phyloP scores from a whole-genome alignment of 2,888 invertebrate species.

The Eupithecia subumbrata region DNA sequence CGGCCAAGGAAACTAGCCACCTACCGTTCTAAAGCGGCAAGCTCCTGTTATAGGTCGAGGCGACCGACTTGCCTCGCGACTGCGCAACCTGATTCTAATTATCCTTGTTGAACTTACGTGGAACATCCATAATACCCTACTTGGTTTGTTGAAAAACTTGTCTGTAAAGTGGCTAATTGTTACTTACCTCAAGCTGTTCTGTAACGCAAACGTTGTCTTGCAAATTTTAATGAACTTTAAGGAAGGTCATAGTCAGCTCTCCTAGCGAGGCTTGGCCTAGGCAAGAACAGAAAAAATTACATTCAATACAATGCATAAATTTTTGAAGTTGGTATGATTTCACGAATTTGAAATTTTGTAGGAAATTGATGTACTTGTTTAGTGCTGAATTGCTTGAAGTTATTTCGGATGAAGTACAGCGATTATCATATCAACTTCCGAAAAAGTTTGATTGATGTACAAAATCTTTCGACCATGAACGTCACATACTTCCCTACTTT shows the following conservation, averaged over 20 bases:
- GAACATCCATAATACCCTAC: slow-evolving; percentile 21
- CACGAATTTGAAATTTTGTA: not conserved
- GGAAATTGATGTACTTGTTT: not conserved
- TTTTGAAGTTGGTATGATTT: not conserved
- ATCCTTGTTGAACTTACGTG: slow-evolving; percentile 27
- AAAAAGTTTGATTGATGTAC: slow-evolving; percentile 7
- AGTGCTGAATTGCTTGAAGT: not conserved
- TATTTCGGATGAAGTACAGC: not conserved
- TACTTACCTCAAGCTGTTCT: not conserved
- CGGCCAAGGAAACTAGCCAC: slow-evolving; percentile 24
- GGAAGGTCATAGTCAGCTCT: not conserved
- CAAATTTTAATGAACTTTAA: not conserved
- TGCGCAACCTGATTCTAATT: slow-evolving; percentile 31
- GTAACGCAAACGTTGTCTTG: not conserved
- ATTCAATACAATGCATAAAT: not conserved
- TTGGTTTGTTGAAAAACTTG: slow-evolving; percentile 12
- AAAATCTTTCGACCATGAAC: not conserved
- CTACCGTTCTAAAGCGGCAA: slow-evolving; percentile 28
- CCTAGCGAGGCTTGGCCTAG: not conserved
- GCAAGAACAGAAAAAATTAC: not conserved
- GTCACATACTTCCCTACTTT: not conserved
- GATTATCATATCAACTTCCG: not conserved
- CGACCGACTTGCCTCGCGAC: slow-evolving; percentile 18
- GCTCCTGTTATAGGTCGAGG: slow-evolving; percentile 34
- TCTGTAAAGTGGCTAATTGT: not conserved